Base-by-base conservation (phyloP, 2,113 vertebrate genomes). In the Rhinopomastus cyanomelas region DNA sequence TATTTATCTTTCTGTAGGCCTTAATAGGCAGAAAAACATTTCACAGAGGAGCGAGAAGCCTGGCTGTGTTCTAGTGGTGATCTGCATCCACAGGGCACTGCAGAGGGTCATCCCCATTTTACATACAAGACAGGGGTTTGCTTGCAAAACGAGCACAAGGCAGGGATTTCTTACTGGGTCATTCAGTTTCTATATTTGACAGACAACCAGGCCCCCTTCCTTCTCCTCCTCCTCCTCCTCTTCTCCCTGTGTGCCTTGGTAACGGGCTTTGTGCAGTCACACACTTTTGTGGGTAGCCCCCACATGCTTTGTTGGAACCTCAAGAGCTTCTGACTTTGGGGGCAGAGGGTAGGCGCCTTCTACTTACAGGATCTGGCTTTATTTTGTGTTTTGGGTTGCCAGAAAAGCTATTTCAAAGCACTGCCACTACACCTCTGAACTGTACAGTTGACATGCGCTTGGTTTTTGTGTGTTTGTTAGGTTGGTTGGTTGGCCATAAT, bases 31-130 rank as follows among this genome's bases (percentile, higher is more conserved):
- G 77, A 57, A 37, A 59, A 44, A 5, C 2, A 0, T 34, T 57
- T 29, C 42, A 32, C 44, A 37, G 49, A 36, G 32, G 32, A 49
- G 18, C 1, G 3, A 53, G 44, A 72, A 60, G 37, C 44, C 44
- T 75, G 44, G 10, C 16, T 16, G 13, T 64, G 46, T 13, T 1
- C 0, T 1, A 0, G 30, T 14, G 25, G 11, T 27, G 34, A 10
- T 34, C 27, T 39, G 19, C 42, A 8, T 14, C 9, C 16, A 8
- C 11, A 4, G 1, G 2, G 11, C n/a, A 16, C 22, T 65, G 34
- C 2, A 1, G 32, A 22, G 30, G 29, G 5, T 37, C 74, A n/a
- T 56, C 42, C 52, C 25, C 15, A 3, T 44, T 85, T 75, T 29
- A 22, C 23, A 6, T 42, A 42, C n/a, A 15, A 15, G 17, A 27